Evolutionary conservation across 2,888 invertebrate species (phyloP).

Genomic region (Monochamus alternatus): DNA sequence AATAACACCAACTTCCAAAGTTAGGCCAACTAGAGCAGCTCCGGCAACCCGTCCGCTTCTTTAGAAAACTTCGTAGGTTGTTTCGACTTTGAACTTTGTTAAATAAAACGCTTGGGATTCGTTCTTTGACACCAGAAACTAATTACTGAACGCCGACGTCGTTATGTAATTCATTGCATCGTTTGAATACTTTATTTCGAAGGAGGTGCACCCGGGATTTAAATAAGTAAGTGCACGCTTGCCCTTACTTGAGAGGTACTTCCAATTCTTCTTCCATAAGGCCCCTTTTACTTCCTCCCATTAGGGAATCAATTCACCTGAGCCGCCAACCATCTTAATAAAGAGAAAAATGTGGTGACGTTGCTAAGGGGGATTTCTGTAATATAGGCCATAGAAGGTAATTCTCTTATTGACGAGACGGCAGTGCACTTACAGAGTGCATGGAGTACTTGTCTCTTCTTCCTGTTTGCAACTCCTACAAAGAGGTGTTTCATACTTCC

Average conservation of each 20-base stretch:
- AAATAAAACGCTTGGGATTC: conserved; percentile 50
- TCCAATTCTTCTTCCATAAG: too few species aligned
- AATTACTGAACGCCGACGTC: conserved; percentile 50
- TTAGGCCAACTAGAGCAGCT: conserved; percentile 42
- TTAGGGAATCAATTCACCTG: too few species aligned
- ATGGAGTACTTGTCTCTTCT: too few species aligned
- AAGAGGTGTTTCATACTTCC: too few species aligned
- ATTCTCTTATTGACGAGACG: too few species aligned
- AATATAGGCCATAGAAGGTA: too few species aligned
- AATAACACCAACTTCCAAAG: conserved; percentile 48
- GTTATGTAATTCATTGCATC: conserved; percentile 39
- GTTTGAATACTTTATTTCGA: conserved; percentile 41
- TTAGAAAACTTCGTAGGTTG: conserved; percentile 48
- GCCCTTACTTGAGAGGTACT: not conserved
- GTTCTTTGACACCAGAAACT: conserved; percentile 48
- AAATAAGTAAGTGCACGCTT: conserved; percentile 33
- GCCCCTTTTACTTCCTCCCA: too few species aligned
- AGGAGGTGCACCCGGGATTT: conserved; percentile 33
- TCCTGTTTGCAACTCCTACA: too few species aligned
- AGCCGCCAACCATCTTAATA: too few species aligned
- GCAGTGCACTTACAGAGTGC: too few species aligned
- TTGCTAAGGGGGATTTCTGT: too few species aligned
- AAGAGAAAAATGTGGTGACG: too few species aligned
- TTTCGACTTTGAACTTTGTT: conserved; percentile 51
- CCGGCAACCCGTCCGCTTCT: conserved; percentile 40